A percentile compares a stretch with the other conserved stretches of the same genome.
Conservation (phyloP, 1,140 invertebrate species). For the Brachionus koreanus region DNA sequence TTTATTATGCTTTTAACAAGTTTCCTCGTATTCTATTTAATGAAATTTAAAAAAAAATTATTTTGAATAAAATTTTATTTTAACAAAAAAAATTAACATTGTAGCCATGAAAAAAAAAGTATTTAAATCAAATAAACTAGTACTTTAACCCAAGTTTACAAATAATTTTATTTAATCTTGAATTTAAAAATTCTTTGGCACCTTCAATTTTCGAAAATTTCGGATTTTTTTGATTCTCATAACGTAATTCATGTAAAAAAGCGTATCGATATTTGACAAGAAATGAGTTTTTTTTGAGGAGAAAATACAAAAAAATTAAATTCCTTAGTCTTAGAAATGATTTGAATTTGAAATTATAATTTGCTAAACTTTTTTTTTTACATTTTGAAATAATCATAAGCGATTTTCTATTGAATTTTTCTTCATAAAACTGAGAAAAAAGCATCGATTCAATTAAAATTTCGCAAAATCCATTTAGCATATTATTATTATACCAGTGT, state of each 20-base stretch:
- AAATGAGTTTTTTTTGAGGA: background rate
- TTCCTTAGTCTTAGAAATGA: constrained; percentile 21
- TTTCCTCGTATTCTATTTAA: background rate
- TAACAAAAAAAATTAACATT: background rate
- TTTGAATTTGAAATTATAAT: background rate
- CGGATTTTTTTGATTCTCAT: constrained; percentile 6
- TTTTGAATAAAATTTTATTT: background rate
- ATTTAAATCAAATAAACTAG: background rate
- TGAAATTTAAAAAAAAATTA: background rate
- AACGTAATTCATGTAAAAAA: background rate
- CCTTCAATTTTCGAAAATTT: background rate
- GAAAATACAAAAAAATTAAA: constrained; percentile 14
- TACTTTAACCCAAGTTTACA: background rate
- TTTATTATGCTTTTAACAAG: too few species aligned
- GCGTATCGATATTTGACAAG: constrained; percentile 4
- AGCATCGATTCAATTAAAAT: constrained; percentile 38
- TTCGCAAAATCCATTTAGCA: constrained; percentile 39
- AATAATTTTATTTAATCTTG: background rate
- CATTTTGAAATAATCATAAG: background rate
- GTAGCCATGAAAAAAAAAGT: too few species aligned
- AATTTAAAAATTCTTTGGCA: background rate
- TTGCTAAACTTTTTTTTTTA: background rate
- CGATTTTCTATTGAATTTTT: background rate
- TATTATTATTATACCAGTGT: constrained; percentile 34
- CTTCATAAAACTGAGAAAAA: background rate